Percentiles rank a stretch among this genome's conserved stretches.
These are phyloP conservation scores for Eurystomus glaucurus DNA, from an alignment of 2,797 vertebrate genomes.

Conservation along the genomic window DNA sequence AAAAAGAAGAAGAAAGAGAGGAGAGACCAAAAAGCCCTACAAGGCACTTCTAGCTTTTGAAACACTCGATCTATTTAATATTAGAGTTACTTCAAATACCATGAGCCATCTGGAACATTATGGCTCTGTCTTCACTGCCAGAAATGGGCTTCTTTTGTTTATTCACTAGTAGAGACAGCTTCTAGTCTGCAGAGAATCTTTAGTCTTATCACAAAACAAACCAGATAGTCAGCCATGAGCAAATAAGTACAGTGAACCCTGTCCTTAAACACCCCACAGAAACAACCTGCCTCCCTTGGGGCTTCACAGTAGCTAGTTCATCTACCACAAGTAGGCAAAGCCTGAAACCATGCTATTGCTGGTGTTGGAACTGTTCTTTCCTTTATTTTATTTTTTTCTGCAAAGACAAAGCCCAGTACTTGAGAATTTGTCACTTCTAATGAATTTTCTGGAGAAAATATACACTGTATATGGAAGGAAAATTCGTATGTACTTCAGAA, in stretches of 20 bases:
- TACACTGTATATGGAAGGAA: background rate
- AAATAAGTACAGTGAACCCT: slow-evolving; percentile 13
- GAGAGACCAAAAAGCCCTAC: background rate
- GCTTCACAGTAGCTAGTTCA: background rate
- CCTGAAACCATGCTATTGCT: background rate
- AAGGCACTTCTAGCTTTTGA: background rate
- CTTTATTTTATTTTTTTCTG: background rate
- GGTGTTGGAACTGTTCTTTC: background rate
- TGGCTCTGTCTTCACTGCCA: slow-evolving; percentile 35
- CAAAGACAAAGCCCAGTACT: background rate
- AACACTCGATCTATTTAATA: slow-evolving; percentile 31
- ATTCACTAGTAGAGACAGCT: slow-evolving; percentile 42
- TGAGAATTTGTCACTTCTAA: background rate
- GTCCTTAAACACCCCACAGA: slow-evolving; percentile 18
- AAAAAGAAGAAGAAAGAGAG: fast-evolving
- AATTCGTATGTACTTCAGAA: background rate
- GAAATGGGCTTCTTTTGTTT: slow-evolving; percentile 58
- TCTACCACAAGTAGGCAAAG: background rate
- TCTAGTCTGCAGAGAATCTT: slow-evolving; percentile 38
- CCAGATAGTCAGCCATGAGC: slow-evolving; percentile 18
- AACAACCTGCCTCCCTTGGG: background rate
- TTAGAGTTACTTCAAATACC: slow-evolving; percentile 50
- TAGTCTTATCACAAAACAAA: slow-evolving; percentile 67
- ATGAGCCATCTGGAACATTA: slow-evolving; percentile 48
- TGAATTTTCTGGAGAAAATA: background rate